Percentiles rank a stretch among this genome's conserved stretches.
These are phyloP conservation scores for Kobus ellipsiprymnus DNA, from an alignment of 2,113 vertebrate species.

Conservation along the genomic window DNA sequence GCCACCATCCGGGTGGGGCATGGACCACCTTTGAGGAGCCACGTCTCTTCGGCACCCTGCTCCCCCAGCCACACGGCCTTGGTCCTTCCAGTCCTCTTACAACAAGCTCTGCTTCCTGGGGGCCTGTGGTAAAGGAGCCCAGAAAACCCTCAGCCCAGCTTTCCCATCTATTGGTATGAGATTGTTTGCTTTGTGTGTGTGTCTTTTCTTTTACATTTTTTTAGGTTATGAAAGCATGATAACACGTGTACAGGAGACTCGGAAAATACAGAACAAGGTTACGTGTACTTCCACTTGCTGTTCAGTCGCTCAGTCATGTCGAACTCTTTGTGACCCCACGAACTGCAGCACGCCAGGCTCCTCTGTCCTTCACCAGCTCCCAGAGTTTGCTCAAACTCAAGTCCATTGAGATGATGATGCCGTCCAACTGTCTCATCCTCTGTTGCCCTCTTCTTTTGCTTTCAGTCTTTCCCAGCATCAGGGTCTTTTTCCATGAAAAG, in stretches of 20 bases:
- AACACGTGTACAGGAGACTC: neutral
- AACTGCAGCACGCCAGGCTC: neutral
- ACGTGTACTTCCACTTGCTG: neutral
- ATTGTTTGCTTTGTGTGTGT: neutral
- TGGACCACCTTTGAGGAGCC: fast-evolving
- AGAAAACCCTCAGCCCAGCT: neutral
- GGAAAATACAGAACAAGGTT: neutral
- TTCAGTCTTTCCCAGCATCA: neutral
- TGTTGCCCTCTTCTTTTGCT: neutral
- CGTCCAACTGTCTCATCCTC: neutral
- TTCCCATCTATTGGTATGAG: fast-evolving
- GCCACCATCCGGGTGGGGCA: fast-evolving
- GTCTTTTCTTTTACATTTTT: neutral
- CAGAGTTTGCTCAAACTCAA: fast-evolving
- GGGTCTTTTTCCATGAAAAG: neutral
- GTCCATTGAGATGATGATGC: neutral
- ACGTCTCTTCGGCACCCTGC: fast-evolving
- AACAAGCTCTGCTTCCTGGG: fast-evolving
- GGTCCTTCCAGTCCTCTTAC: neutral
- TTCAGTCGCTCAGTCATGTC: fast-evolving
- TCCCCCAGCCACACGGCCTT: fast-evolving
- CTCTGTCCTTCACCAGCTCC: neutral
- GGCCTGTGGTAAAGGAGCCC: neutral
- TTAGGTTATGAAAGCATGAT: neutral
- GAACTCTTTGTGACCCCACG: neutral